Percentiles rank a stretch among this genome's conserved stretches.
Conservation (phyloP, 35 echinoderm and acorn worm species). For the Apostichopus californicus region DNA sequence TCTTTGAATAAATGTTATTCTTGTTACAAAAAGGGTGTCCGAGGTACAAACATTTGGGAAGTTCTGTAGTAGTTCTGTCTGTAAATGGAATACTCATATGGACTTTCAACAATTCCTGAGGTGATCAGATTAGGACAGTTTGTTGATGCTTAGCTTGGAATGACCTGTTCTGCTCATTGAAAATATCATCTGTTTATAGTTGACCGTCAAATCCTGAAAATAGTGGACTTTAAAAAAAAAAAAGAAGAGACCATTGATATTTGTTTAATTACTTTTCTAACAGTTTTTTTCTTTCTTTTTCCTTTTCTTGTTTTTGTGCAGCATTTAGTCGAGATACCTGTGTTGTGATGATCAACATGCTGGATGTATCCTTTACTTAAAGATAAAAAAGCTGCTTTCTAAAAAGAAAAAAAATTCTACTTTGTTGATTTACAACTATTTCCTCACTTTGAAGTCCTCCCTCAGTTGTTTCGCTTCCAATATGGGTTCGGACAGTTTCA, state of each 20-base stretch:
- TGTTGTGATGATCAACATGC: constrained; percentile 90
- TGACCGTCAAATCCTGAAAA: neutral
- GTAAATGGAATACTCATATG: too few relatives aligned
- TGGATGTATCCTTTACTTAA: constrained; percentile 97
- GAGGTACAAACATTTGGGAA: too few relatives aligned
- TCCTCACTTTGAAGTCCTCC: neutral
- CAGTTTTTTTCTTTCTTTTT: neutral
- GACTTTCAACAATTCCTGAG: too few relatives aligned
- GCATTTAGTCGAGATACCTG: constrained; percentile 84
- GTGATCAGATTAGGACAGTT: too few relatives aligned
- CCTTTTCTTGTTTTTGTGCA: constrained; percentile 46
- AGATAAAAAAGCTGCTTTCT: neutral
- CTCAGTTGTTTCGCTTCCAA: neutral
- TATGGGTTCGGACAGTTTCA: neutral
- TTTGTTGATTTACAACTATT: neutral
- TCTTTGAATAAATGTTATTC: too few relatives aligned
- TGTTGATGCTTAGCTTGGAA: neutral
- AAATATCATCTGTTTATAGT: neutral
- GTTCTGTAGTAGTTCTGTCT: too few relatives aligned
- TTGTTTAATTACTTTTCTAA: neutral
- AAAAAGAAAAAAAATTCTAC: neutral
- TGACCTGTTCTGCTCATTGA: neutral
- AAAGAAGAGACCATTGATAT: neutral
- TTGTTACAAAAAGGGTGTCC: too few relatives aligned
- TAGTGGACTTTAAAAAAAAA: neutral